A percentile compares a stretch with the other conserved stretches of the same genome.
Evolutionary conservation across 2,888 invertebrate species (phyloP).

Genomic region (Vesta saturnalis): DNA sequence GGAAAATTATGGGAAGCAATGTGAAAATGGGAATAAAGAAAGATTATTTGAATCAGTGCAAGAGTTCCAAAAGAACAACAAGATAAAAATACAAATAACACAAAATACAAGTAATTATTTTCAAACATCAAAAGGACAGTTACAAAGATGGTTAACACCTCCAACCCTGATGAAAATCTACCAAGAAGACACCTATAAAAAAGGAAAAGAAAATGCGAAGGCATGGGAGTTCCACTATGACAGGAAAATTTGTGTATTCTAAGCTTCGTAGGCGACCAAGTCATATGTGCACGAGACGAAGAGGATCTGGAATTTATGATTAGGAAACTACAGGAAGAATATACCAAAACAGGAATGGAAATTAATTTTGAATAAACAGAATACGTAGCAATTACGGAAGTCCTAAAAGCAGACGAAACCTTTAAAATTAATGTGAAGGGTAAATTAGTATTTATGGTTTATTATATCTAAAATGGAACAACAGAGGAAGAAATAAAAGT

Average conservation of each 20-base stretch:
- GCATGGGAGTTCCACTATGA: background rate
- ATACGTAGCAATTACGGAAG: background rate
- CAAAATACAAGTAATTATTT: background rate
- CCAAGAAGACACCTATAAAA: background rate
- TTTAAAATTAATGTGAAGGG: background rate
- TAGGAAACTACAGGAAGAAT: constrained; percentile 23
- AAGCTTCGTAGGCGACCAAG: constrained; percentile 18
- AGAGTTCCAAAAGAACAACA: background rate
- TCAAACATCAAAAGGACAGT: background rate
- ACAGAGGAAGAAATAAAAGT: background rate
- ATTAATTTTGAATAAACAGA: no score
- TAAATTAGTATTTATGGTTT: background rate
- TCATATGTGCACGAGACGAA: constrained; percentile 16
- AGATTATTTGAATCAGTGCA: background rate
- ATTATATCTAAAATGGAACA: no score
- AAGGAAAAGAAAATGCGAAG: background rate
- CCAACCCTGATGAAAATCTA: background rate
- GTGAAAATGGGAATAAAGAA: no score
- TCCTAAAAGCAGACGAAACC: background rate
- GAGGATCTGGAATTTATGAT: constrained; percentile 21
- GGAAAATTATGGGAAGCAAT: background rate
- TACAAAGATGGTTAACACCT: background rate
- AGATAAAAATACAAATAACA: background rate
- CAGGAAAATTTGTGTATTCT: background rate
- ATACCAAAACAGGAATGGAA: no score